phyloP scores from a whole-genome alignment of 2,113 vertebrate species.

The Isichthys henryi region DNA sequence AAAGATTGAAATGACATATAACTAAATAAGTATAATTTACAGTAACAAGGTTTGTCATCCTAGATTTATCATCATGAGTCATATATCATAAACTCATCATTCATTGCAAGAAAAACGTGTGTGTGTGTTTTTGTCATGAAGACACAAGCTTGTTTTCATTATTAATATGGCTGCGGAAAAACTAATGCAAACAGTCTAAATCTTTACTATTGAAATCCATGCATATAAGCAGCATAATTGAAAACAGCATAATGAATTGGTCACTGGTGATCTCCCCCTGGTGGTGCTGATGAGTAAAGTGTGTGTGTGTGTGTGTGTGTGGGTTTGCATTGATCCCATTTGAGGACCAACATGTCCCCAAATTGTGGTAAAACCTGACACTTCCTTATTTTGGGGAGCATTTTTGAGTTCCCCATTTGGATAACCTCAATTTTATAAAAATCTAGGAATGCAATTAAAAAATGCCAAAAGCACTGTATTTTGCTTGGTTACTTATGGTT shows the following conservation, averaged over 20 bases:
- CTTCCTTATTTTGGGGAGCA: no score
- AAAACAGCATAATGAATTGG: neutral
- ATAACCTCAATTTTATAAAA: no score
- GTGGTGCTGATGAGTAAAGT: neutral
- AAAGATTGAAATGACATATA: neutral
- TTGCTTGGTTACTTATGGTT: no score
- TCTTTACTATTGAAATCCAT: neutral
- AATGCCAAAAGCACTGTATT: no score
- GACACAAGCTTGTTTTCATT: neutral
- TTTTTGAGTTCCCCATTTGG: no score
- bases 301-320: no score
- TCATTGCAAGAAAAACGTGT: neutral
- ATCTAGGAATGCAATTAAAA: no score
- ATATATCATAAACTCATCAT: neutral
- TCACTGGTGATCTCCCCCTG: neutral
- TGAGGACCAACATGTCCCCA: no score
- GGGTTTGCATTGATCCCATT: no score
- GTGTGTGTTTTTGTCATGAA: neutral
- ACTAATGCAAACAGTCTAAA: neutral
- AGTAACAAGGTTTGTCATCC: neutral
- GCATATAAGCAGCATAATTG: neutral
- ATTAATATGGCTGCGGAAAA: neutral
- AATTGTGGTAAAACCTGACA: no score
- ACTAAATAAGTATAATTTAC: neutral
- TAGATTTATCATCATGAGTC: neutral